Conservation (phyloP, 2,888 invertebrate species). For the Lysandra coridon region DNA sequence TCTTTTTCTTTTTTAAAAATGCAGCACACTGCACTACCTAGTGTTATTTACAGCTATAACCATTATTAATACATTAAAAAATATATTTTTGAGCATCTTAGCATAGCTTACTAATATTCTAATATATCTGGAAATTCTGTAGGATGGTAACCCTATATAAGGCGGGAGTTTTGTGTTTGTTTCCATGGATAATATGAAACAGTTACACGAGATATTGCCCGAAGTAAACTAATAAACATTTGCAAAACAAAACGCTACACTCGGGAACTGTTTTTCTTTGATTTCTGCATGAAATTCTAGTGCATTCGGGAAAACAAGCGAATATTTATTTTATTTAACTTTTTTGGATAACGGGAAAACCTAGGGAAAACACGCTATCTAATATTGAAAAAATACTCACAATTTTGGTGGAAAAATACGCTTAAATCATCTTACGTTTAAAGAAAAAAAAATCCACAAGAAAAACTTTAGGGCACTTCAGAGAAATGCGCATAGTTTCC, state of each 20-base stretch:
- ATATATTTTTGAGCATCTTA: background rate
- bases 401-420: background rate
- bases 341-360: background rate
- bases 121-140: background rate
- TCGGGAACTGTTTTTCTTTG: slow-evolving; percentile 14
- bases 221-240: slow-evolving; percentile 26
- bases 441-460: background rate
- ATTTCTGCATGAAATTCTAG: background rate
- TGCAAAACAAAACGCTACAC: slow-evolving; percentile 16
- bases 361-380: background rate
- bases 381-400: background rate
- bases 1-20: too few relatives aligned
- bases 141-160: background rate
- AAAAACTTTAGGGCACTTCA: background rate
- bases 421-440: background rate
- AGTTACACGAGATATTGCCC: slow-evolving; percentile 22
- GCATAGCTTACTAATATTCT: background rate
- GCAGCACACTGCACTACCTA: too few relatives aligned
- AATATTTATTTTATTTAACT: background rate
- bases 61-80: too few relatives aligned
- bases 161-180: slow-evolving; percentile 24
- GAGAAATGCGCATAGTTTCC: background rate
- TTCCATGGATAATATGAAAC: slow-evolving; percentile 22
- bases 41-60: too few relatives aligned
- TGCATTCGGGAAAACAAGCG: slow-evolving; percentile 5